A percentile compares a stretch with the other conserved stretches of the same genome.
Conservation (phyloP, 2,888 invertebrate genomes). For the Watsonalla binaria region DNA sequence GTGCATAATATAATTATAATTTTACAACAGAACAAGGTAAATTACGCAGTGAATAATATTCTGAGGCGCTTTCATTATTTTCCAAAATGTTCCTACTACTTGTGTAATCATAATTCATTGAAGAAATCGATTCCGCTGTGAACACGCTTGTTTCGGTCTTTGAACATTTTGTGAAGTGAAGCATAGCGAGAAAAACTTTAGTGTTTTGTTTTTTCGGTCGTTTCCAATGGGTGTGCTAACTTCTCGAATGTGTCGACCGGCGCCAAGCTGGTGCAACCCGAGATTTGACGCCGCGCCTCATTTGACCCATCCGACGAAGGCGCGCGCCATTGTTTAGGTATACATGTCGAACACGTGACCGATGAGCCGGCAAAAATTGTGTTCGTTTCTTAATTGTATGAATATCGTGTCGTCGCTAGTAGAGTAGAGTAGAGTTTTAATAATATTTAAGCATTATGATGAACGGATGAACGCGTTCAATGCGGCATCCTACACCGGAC, state of each 20-base stretch:
- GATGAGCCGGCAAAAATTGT: slow-evolving; percentile 40
- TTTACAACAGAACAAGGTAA: too few relatives aligned
- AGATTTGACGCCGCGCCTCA: slow-evolving; percentile 70
- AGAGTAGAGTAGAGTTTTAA: too few relatives aligned
- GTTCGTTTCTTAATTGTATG: slow-evolving; percentile 42
- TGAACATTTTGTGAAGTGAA: slow-evolving; percentile 62
- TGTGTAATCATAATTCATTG: slow-evolving; percentile 4
- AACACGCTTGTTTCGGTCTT: slow-evolving; percentile 55
- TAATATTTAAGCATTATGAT: too few relatives aligned
- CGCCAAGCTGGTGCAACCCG: slow-evolving; percentile 71
- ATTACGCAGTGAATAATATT: too few relatives aligned
- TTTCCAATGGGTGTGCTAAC: slow-evolving; percentile 60
- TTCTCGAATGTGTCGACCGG: slow-evolving; percentile 56
- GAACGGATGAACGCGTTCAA: too few relatives aligned
- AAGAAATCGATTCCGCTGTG: slow-evolving; percentile 34
- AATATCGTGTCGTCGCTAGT: slow-evolving; percentile 30
- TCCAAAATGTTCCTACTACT: slow-evolving; percentile 1
- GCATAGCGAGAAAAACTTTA: slow-evolving; percentile 49
- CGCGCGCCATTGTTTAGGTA: slow-evolving; percentile 61
- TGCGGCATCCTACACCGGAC: too few relatives aligned
- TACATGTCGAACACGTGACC: slow-evolving; percentile 53
- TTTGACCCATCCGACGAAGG: slow-evolving; percentile 62
- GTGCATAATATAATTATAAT: neutral
- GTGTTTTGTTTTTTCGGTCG: slow-evolving; percentile 49
- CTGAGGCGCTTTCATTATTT: too few relatives aligned